phyloP scores from a whole-genome alignment of 2,113 vertebrate species.

The Trinectes maculatus region DNA sequence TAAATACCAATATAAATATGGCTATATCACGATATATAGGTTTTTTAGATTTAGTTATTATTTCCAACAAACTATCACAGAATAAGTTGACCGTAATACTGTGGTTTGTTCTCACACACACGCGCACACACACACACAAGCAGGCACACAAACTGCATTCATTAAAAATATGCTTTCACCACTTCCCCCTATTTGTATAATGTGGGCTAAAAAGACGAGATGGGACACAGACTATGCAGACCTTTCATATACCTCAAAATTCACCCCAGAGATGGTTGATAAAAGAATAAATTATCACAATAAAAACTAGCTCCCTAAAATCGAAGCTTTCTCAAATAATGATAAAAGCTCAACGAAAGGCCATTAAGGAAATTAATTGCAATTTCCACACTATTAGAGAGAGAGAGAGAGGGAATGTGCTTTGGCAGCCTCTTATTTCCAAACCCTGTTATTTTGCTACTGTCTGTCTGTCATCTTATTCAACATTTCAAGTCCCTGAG shows the following conservation, averaged over 20 bases:
- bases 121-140: too few relatives aligned
- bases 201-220: slow-evolving; percentile 57
- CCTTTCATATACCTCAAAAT: slow-evolving; percentile 65
- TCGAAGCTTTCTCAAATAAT: slow-evolving; percentile 85
- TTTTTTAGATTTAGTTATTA: too few relatives aligned
- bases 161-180: slow-evolving; percentile 46
- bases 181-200: slow-evolving; percentile 30
- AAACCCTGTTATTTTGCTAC: slow-evolving; percentile 98
- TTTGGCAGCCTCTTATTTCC: slow-evolving; percentile 97
- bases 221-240: slow-evolving; percentile 54
- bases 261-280: slow-evolving; percentile 78
- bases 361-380: slow-evolving; percentile 95
- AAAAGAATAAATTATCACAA: slow-evolving; percentile 91
- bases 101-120: too few relatives aligned
- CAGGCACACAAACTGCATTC: too few relatives aligned
- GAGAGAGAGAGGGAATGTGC: slow-evolving; percentile 73
- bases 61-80: too few relatives aligned
- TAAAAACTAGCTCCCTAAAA: slow-evolving; percentile 85
- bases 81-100: too few relatives aligned
- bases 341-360: slow-evolving; percentile 93
- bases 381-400: slow-evolving; percentile 94
- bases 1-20: too few relatives aligned
- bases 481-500: slow-evolving; percentile 90
- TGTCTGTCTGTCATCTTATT: slow-evolving; percentile 95
- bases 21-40: too few relatives aligned